These are phyloP conservation scores for Phoxinus phoxinus DNA, from an alignment of 2,113 vertebrate genomes.

Conservation along the genomic window DNA sequence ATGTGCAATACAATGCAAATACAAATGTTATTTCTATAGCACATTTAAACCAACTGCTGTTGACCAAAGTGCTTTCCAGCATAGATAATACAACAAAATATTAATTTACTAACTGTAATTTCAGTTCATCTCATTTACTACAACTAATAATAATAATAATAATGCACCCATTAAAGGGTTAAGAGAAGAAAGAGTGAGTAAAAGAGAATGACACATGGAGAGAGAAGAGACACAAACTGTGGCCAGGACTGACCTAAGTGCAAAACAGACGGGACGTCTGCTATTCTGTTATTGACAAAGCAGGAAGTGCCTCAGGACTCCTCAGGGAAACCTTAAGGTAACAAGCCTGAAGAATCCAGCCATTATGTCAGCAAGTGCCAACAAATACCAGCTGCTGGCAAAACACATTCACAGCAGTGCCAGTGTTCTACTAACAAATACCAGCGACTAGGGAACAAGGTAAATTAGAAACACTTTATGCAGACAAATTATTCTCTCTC, in stretches of 20 bases:
- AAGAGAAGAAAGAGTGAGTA: neutral
- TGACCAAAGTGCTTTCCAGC: too few species aligned
- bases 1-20: neutral
- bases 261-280: slow-evolving; percentile 51
- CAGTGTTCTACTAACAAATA: slow-evolving; percentile 4
- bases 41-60: too few species aligned
- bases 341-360: slow-evolving; percentile 63
- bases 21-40: too few species aligned
- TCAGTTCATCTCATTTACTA: too few species aligned
- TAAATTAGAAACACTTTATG: slow-evolving; percentile 11
- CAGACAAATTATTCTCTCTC: neutral
- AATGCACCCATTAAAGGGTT: neutral
- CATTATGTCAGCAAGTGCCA: slow-evolving; percentile 59
- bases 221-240: slow-evolving; percentile 49
- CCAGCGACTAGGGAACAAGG: neutral
- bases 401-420: slow-evolving; percentile 23
- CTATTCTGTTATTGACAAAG: slow-evolving; percentile 70
- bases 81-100: too few species aligned
- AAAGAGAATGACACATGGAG: neutral
- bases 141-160: too few species aligned
- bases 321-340: slow-evolving; percentile 63
- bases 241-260: slow-evolving; percentile 62
- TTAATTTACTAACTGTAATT: too few species aligned
- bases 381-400: slow-evolving; percentile 26
- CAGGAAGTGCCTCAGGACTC: slow-evolving; percentile 60